A percentile compares a stretch with the other conserved stretches of the same genome.
phyloP scores from a whole-genome alignment of 1,140 invertebrate species.

The Belonocnema kinseyi region DNA sequence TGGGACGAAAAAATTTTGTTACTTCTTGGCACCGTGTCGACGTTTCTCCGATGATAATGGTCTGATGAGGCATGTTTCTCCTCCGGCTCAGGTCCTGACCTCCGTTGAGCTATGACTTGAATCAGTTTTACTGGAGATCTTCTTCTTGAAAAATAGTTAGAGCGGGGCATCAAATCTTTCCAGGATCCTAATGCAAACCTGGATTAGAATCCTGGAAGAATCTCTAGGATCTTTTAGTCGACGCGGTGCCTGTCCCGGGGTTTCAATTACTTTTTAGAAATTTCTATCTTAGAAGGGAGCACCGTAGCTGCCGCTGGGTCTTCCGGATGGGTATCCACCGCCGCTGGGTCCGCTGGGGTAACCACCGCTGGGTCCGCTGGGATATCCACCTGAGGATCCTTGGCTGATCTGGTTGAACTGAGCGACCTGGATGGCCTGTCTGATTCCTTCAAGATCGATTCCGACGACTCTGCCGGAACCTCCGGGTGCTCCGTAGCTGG shows the following conservation, averaged over 20 bases:
- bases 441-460: slow-evolving; percentile 84
- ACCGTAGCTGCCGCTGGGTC: slow-evolving; percentile 66
- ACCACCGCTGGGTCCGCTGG: slow-evolving; percentile 70
- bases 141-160: background rate
- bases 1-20: slow-evolving; percentile 14
- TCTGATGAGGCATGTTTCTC: background rate
- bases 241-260: slow-evolving; percentile 29
- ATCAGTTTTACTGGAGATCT: background rate
- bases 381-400: slow-evolving; percentile 58
- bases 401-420: slow-evolving; percentile 80
- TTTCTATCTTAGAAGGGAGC: slow-evolving; percentile 58
- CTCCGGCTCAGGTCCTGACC: slow-evolving; percentile 17
- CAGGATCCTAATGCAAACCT: background rate
- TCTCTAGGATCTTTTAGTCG: background rate
- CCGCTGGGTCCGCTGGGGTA: slow-evolving; percentile 78
- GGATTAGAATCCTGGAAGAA: background rate
- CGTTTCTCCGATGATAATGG: slow-evolving; percentile 5
- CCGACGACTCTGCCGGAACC: slow-evolving; percentile 82
- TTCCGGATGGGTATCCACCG: slow-evolving; percentile 73
- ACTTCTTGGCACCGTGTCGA: slow-evolving; percentile 36
- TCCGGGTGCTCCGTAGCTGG: slow-evolving; percentile 77
- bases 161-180: background rate
- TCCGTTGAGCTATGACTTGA: slow-evolving; percentile 39
- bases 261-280: background rate
- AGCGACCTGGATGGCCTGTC: slow-evolving; percentile 85